Percentiles rank a stretch among this genome's conserved stretches.
Conservation (phyloP, 2,888 invertebrate species). For the Pheosia gnoma region DNA sequence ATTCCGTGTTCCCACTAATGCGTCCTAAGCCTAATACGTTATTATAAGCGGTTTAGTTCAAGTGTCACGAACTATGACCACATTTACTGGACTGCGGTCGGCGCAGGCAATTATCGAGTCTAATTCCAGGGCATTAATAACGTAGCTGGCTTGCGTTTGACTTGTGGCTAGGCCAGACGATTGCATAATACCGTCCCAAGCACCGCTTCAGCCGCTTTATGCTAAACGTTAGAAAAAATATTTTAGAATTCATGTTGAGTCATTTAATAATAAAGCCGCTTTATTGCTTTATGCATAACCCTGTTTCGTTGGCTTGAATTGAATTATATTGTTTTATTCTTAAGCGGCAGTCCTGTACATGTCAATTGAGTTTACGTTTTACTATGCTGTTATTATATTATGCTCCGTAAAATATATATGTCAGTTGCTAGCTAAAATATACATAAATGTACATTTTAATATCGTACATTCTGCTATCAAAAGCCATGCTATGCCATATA, state of each 20-base stretch:
- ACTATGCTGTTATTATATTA: background rate
- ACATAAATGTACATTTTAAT: background rate
- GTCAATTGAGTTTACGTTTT: constrained; percentile 25
- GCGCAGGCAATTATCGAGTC: constrained; percentile 57
- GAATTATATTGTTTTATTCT: constrained; percentile 25
- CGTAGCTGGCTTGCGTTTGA: constrained; percentile 57
- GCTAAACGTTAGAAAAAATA: constrained; percentile 8
- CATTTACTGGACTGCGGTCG: constrained; percentile 38
- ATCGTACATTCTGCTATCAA: no score
- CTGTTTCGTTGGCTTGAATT: constrained; percentile 14
- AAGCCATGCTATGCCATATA: no score
- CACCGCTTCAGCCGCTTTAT: constrained; percentile 7
- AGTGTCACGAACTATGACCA: constrained; percentile 47
- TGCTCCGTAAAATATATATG: background rate
- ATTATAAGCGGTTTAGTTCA: constrained; percentile 29
- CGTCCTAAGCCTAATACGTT: constrained; percentile 16
- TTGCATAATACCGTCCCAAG: constrained; percentile 48
- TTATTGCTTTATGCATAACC: constrained; percentile 21
- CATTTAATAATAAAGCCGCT: constrained; percentile 15
- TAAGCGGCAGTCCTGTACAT: constrained; percentile 15
- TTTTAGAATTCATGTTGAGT: constrained; percentile 15
- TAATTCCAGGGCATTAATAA: constrained; percentile 58
- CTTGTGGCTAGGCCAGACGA: constrained; percentile 43
- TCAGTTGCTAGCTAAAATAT: background rate
- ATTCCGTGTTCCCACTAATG: constrained; percentile 3